Conservation (phyloP, 2,113 vertebrate species). For the Rhinolophus ferrumequinum region DNA sequence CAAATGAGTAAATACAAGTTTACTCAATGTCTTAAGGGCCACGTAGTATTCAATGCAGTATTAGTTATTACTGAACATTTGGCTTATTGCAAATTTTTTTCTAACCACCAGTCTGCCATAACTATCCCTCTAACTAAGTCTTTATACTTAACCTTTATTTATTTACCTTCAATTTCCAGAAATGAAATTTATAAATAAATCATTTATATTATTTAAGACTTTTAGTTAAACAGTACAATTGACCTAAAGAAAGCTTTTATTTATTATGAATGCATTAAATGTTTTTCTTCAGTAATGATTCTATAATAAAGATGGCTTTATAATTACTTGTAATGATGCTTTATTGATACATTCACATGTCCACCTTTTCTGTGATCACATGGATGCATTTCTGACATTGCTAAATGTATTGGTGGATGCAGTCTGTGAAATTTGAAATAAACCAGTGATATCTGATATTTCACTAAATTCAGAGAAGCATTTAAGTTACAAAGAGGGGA, state of each 20-base stretch:
- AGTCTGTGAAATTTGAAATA: conserved; percentile 14
- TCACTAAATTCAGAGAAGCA: conserved; percentile 5
- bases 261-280: neutral
- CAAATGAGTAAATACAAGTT: neutral
- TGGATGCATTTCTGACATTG: neutral
- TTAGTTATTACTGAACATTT: neutral
- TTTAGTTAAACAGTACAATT: neutral
- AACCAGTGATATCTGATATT: neutral
- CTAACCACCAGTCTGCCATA: neutral
- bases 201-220: neutral
- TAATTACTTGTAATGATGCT: neutral
- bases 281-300: neutral
- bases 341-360: neutral
- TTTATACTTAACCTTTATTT: neutral
- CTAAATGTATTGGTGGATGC: neutral
- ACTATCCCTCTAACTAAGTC: neutral
- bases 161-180: neutral
- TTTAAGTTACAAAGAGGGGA: neutral
- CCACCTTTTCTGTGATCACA: neutral
- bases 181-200: neutral
- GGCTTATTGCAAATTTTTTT: neutral
- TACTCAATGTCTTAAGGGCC: neutral
- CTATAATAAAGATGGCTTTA: neutral
- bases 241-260: neutral
- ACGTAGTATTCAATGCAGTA: neutral